Evolutionary conservation across 2,797 vertebrate genomes (phyloP).

Genomic region (Falco naumanni): DNA sequence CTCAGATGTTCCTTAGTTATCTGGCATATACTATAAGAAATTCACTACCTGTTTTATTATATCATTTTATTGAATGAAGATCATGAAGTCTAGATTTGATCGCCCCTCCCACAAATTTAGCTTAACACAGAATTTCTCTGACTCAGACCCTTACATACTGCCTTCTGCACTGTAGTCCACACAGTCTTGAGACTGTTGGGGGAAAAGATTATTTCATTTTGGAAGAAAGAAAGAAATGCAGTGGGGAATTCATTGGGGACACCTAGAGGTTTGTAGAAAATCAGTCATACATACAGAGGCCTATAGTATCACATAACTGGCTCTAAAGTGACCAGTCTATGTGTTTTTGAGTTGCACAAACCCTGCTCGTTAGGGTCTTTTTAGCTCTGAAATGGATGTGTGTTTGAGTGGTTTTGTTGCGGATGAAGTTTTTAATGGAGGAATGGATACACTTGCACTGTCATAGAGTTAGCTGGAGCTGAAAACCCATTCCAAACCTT

Average conservation of each 20-base stretch:
- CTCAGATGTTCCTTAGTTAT: not conserved
- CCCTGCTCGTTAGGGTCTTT: not conserved
- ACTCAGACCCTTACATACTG: not conserved
- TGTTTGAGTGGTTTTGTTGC: not conserved
- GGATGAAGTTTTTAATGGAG: not conserved
- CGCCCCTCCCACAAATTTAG: not conserved
- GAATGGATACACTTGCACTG: not conserved
- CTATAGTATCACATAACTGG: not conserved
- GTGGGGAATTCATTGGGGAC: not conserved
- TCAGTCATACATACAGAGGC: fast-evolving
- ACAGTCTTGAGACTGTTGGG: not conserved
- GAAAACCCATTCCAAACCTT: not conserved
- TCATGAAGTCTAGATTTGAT: not conserved
- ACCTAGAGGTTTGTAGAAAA: not conserved
- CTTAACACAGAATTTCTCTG: not conserved
- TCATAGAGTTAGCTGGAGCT: not conserved
- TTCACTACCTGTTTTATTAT: not conserved
- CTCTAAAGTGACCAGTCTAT: not conserved
- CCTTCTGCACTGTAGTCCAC: not conserved
- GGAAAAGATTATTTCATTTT: not conserved
- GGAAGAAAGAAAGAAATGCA: not conserved
- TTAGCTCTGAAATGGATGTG: not conserved
- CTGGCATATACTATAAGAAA: not conserved
- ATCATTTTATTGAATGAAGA: not conserved
- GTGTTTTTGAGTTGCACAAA: not conserved